These are phyloP conservation scores for Diadophis punctatus DNA, from an alignment of 2,113 vertebrate genomes.

Conservation along the genomic window DNA sequence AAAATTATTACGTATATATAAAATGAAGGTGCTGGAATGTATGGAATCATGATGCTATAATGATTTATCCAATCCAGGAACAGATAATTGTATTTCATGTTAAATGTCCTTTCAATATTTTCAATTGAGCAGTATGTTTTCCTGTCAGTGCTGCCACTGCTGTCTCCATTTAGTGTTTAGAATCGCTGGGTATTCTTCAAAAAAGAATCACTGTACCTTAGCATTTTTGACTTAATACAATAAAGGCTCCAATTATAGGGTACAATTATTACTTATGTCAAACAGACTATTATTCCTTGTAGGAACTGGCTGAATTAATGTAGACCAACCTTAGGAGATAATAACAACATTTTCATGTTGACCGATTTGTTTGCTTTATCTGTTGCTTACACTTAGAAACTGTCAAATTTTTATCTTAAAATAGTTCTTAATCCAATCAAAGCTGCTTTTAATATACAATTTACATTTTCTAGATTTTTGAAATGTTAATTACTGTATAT, in stretches of 20 bases:
- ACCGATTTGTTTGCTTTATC: background rate
- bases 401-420: background rate
- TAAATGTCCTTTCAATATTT: conserved; percentile 20
- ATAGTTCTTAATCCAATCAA: background rate
- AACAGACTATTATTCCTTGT: background rate
- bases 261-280: conserved; percentile 2
- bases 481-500: background rate
- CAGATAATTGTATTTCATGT: conserved; percentile 40
- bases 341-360: background rate
- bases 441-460: background rate
- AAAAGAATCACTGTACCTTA: background rate
- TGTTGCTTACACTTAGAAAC: background rate
- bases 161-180: background rate
- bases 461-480: background rate
- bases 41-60: background rate
- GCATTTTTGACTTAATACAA: background rate
- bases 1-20: background rate
- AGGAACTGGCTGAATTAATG: background rate
- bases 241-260: background rate
- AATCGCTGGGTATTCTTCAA: background rate
- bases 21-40: conserved; percentile 23
- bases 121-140: background rate
- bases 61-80: conserved; percentile 2
- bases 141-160: background rate
- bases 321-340: background rate